Base-by-base conservation (phyloP, 2,113 vertebrate species). In the Stigmatopora argus region DNA sequence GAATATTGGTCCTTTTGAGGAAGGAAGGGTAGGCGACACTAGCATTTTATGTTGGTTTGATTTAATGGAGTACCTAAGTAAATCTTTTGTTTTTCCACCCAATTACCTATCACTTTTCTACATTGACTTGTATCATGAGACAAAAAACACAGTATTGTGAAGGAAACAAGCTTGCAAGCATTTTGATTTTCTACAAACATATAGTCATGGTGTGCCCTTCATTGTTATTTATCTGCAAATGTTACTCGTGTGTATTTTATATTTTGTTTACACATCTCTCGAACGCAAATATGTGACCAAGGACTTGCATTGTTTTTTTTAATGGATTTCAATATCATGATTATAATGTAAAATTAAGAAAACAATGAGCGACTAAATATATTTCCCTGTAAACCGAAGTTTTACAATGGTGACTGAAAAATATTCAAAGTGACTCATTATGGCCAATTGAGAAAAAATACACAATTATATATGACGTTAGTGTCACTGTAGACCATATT, bases 1-100 rank as follows among this genome's bases (percentile, higher is more conserved):
- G 67, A 62, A n/a, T 66, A 41, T 23, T 53, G 23, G 9, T 55
- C 52, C 52, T 55, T 23, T 31, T 60, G 58, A 18, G 17, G 58
- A 41, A 18, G 2, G 7, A n/a, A 19, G n/a, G 49, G 18, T 52
- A 8, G 51, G 4, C 0, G n/a, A 51, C 10, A 51, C 48, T 19
- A 51, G 18, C 48, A 9, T 8, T 53, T 19, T 19, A 6, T 15
- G 52, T 55, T 55, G 21, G 21, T 52, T 52, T 52, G 19, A 9
- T 51, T 51, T 21, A 51, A 12, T 12, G 3, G 19, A 52, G 3
- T 12, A 52, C n/a, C 5, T 7, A 55, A 5, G 14, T 26, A 55
- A 26, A 26, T 55, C 19, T 26, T 21, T 6, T 10, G 11, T 26
- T n/a, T 38, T 55, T 26, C 10, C 21, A 55, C 52, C 7, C 13